Evolutionary conservation across 2,113 vertebrate genomes (phyloP), one percentile per base, ranked within the genome.

Genomic region (Pachycephala philippinensis): DNA sequence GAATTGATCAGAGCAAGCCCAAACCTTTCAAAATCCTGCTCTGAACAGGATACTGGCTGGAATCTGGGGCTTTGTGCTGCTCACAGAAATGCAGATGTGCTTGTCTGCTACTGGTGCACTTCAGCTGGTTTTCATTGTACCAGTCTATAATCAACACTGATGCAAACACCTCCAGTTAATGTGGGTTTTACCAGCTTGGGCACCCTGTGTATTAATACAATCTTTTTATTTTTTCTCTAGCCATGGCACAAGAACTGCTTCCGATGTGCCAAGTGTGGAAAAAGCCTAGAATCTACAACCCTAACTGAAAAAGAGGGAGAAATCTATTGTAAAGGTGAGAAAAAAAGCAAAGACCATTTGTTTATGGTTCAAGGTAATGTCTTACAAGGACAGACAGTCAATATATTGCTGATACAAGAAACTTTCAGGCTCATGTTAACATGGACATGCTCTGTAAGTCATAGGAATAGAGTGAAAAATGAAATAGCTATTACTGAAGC

Each of bases 171-270:
- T 91, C 26, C n/a, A 54, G 14, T 19, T 54, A 54, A 50, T 16
- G 11, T 21, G 6, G 2, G 18, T 49, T 56, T 71, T 22, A 65
- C 13, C 20, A 57, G 12, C 9, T 28, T 4, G 1, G 15, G 15
- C 13, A 74, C 69, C 59, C 33, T 69, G 8, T 78, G 18, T 50
- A 50, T 78, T 86, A 81, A 35, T 84, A 15, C 30, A 7, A 7
- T 10, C 7, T 22, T 64, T 20, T 23, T 13, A 26, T 40, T 14
- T 40, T 30, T 33, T 20, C 77, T 88, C 30, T 33, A 99, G 99
- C 98, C 99, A 4, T 99, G 99, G 99, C 99, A 99, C 72, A 99
- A 99, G 98, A 99, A 99, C 97, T 99, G 99, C 90, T 99, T 99
- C 97, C 98, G 99, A 57, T 99, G 99, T 96, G 99, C 99, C 57